Evolutionary conservation across 2,113 vertebrate genomes (phyloP).

Genomic region (Vanacampus margaritifer): DNA sequence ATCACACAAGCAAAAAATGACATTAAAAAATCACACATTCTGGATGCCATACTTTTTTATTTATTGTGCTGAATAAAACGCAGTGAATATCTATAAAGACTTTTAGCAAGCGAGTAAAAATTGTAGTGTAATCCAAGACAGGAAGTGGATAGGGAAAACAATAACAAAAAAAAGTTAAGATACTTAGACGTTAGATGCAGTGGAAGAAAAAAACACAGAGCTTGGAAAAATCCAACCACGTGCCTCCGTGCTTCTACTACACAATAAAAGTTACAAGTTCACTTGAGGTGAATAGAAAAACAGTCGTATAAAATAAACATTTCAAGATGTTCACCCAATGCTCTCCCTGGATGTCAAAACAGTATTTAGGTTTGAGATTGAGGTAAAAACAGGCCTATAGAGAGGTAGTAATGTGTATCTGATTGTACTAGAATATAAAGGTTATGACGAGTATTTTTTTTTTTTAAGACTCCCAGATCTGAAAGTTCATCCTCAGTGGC

Average conservation of each 20-base stretch:
- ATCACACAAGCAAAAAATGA: too few relatives aligned
- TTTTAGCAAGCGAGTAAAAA: constrained; percentile 84
- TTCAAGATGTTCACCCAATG: constrained; percentile 87
- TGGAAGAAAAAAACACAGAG: constrained; percentile 53
- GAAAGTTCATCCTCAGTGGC: constrained; percentile 37
- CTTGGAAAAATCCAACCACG: constrained; percentile 69
- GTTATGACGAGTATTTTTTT: constrained; percentile 72
- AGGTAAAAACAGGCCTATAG: constrained; percentile 91
- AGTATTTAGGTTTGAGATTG: constrained; percentile 88
- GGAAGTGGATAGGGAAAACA: constrained; percentile 81
- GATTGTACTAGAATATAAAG: constrained; percentile 88
- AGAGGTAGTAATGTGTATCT: constrained; percentile 92
- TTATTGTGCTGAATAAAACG: constrained; percentile 90
- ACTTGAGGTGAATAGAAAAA: constrained; percentile 5
- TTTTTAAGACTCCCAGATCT: constrained; percentile 66
- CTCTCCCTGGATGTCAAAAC: constrained; percentile 68
- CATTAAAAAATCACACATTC: constrained; percentile 62
- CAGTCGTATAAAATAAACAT: constrained; percentile 70
- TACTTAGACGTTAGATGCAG: constrained; percentile 62
- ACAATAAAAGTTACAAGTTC: constrained; percentile 61
- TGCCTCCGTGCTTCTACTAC: constrained; percentile 82
- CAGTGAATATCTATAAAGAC: constrained; percentile 86
- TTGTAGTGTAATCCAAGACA: constrained; percentile 85
- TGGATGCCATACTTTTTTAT: constrained; percentile 78
- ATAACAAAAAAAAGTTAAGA: constrained; percentile 78